Conservation (phyloP, 1,140 invertebrate genomes). For the Charaxes varanes region DNA sequence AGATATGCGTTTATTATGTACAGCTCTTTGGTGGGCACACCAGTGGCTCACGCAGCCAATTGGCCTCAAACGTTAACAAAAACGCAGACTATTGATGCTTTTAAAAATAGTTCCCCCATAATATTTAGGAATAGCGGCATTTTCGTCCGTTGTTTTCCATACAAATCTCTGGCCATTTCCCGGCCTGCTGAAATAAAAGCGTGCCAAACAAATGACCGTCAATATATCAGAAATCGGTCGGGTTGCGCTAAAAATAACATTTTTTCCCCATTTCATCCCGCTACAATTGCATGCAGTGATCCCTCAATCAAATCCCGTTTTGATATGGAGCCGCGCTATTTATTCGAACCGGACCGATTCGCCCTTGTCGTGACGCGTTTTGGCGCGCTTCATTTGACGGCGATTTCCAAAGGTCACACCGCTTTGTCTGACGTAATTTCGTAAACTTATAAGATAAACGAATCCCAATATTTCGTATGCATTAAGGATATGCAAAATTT, state of each 20-base stretch:
- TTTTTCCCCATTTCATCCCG: constrained; percentile 15
- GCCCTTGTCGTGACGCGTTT: constrained; percentile 3
- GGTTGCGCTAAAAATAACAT: constrained; percentile 26
- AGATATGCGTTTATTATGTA: too few species aligned
- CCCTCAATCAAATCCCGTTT: constrained; percentile 24
- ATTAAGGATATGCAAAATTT: too few species aligned
- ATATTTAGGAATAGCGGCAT: not conserved
- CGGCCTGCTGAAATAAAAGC: constrained; percentile 5
- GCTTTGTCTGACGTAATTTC: constrained; percentile 2
- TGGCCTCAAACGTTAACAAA: too few species aligned
- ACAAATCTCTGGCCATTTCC: not conserved
- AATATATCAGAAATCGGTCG: constrained; percentile 17
- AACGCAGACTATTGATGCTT: too few species aligned
- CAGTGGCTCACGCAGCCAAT: too few species aligned
- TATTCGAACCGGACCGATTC: constrained; percentile 12
- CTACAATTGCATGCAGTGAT: constrained; percentile 19
- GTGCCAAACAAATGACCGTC: constrained; percentile 7
- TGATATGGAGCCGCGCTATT: constrained; percentile 17
- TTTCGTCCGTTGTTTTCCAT: not conserved
- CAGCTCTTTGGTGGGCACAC: too few species aligned
- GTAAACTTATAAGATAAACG: not conserved
- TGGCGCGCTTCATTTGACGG: constrained; percentile 14
- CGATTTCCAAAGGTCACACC: constrained; percentile 14
- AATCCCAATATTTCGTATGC: too few species aligned
- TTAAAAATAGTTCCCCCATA: not conserved